These are phyloP conservation scores for Chromis chromis DNA, from an alignment of 2,797 vertebrate species.

Conservation along the genomic window DNA sequence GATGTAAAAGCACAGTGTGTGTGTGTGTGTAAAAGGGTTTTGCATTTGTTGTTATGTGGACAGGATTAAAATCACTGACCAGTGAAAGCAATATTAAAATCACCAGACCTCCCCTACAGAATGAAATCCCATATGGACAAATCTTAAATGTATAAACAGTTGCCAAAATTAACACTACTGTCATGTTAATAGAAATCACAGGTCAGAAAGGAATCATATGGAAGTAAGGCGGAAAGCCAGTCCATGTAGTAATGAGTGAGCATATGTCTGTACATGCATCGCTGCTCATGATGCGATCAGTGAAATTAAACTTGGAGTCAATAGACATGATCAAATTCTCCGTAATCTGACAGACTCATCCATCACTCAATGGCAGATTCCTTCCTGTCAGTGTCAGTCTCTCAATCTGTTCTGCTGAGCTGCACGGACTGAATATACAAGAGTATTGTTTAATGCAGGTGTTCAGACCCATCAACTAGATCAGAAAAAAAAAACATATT, in stretches of 20 bases:
- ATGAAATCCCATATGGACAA: slow-evolving; percentile 4
- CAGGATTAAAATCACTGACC: slow-evolving; percentile 32
- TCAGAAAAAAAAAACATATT: slow-evolving; percentile 2
- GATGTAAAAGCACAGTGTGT: slow-evolving; percentile 5
- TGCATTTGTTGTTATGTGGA: slow-evolving; percentile 11
- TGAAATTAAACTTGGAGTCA: slow-evolving; percentile 79
- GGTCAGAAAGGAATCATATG: slow-evolving; percentile 25
- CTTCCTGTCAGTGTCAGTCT: slow-evolving; percentile 60
- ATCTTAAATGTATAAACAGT: slow-evolving; percentile 10
- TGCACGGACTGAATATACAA: slow-evolving; percentile 61
- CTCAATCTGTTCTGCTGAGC: slow-evolving; percentile 71
- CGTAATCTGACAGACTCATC: slow-evolving; percentile 83
- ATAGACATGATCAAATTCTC: slow-evolving; percentile 83
- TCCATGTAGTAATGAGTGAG: slow-evolving; percentile 59
- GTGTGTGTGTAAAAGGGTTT: neutral
- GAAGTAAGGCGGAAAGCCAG: slow-evolving; percentile 22
- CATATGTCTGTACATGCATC: slow-evolving; percentile 71
- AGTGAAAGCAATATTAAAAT: slow-evolving; percentile 21
- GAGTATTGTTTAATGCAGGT: slow-evolving; percentile 46
- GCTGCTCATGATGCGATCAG: slow-evolving; percentile 74
- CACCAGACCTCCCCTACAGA: slow-evolving; percentile 7
- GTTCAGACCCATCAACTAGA: slow-evolving; percentile 19
- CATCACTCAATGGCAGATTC: slow-evolving; percentile 76
- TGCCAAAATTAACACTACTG: neutral
- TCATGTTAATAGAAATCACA: slow-evolving; percentile 30